phyloP scores from a whole-genome alignment of 2,113 vertebrate species.

The Myotis lucifugus region DNA sequence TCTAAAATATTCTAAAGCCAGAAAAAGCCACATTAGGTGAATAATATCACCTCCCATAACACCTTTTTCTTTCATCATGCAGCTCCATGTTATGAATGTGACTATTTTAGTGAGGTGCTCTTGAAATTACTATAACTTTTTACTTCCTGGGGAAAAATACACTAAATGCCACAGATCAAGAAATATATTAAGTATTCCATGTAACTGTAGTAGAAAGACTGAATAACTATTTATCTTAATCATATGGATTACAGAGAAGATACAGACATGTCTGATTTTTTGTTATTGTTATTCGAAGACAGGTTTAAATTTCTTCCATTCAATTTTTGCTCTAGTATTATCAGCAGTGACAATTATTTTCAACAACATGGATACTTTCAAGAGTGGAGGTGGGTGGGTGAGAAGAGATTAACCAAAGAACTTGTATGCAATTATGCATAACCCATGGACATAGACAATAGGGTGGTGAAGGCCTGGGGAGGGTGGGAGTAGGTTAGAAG shows the following conservation, averaged over 20 bases:
- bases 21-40: background rate
- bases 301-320: background rate
- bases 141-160: background rate
- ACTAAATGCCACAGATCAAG: background rate
- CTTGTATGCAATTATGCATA: too few relatives aligned
- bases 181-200: background rate
- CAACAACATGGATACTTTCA: background rate
- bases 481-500: too few relatives aligned
- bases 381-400: background rate
- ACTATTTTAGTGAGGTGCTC: background rate
- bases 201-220: background rate
- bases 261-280: background rate
- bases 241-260: background rate
- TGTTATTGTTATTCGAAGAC: background rate
- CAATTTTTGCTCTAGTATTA: background rate
- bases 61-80: background rate
- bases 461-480: too few relatives aligned
- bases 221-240: conserved; percentile 29
- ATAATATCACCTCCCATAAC: background rate
- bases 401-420: too few relatives aligned
- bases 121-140: conserved; percentile 10
- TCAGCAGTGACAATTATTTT: background rate
- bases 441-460: too few relatives aligned
- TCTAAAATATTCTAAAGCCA: background rate
- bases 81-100: background rate